These are phyloP conservation scores for Drosophila sulfurigaster DNA, from an alignment of 1,140 invertebrate species.

Conservation along the genomic window DNA sequence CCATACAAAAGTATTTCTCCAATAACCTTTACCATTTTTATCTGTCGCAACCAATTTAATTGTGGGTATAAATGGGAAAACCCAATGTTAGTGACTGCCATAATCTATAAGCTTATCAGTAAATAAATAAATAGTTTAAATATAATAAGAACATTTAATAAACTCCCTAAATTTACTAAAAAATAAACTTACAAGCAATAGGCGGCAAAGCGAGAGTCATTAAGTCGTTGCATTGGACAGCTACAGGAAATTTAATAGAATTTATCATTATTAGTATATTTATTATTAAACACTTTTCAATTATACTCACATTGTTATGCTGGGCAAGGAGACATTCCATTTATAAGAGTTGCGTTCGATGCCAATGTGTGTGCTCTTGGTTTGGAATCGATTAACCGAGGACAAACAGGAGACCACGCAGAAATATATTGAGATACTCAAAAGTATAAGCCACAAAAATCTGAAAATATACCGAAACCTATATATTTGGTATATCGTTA, in stretches of 20 bases:
- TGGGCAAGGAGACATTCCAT: constrained; percentile 89
- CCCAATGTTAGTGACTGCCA: too few species aligned
- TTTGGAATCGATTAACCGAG: constrained; percentile 70
- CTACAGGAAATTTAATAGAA: constrained; percentile 11
- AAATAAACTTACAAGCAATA: constrained; percentile 85
- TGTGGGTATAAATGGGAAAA: too few species aligned
- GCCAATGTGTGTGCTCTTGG: constrained; percentile 87
- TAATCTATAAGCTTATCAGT: too few species aligned
- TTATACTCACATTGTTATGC: constrained; percentile 84
- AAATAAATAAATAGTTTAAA: too few species aligned
- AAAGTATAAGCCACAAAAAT: constrained; percentile 66
- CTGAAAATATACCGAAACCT: constrained; percentile 35
- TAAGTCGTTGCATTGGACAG: constrained; percentile 85
- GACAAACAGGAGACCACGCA: constrained; percentile 66
- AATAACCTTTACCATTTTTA: too few species aligned
- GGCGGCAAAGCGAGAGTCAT: constrained; percentile 79
- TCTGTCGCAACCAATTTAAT: too few species aligned
- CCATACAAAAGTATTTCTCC: too few species aligned
- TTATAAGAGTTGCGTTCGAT: constrained; percentile 89
- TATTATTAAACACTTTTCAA: background rate
- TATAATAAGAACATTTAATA: background rate
- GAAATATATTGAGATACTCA: constrained; percentile 62
- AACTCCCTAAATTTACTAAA: background rate
- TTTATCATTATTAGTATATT: background rate
- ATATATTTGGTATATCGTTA: too few species aligned